phyloP scores from a whole-genome alignment of 2,797 vertebrate species.

The Phrynocephalus vlangalii region DNA sequence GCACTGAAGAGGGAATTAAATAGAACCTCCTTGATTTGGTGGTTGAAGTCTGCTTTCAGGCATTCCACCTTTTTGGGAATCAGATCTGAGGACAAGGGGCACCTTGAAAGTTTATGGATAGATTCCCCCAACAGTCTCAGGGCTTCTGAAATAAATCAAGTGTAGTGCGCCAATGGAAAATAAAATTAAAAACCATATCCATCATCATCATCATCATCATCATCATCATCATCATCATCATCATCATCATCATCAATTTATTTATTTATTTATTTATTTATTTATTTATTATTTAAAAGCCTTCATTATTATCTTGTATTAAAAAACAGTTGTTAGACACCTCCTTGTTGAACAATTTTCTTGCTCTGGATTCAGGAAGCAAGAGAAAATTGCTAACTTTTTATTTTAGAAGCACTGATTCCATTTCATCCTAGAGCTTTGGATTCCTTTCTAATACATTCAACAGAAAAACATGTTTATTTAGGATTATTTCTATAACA shows the following conservation, averaged over 20 bases:
- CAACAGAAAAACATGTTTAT: neutral
- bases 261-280: too few species aligned
- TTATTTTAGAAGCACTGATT: neutral
- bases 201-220: too few species aligned
- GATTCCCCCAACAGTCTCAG: neutral
- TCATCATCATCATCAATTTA: too few species aligned
- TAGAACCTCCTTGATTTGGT: slow-evolving; percentile 97
- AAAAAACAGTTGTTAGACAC: neutral
- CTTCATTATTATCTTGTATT: neutral
- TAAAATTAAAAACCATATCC: neutral
- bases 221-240: too few species aligned
- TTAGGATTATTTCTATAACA: neutral
- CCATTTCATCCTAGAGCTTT: neutral
- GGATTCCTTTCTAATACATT: neutral
- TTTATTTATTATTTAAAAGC: too few species aligned
- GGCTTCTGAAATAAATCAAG: neutral
- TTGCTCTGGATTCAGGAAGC: neutral
- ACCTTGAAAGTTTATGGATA: slow-evolving; percentile 72
- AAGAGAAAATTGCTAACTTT: neutral
- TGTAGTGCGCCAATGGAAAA: too few species aligned
- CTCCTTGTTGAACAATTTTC: neutral
- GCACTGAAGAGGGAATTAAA: slow-evolving; percentile 99
- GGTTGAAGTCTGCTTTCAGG: slow-evolving; percentile 97
- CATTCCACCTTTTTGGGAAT: slow-evolving; percentile 97
- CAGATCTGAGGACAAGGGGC: slow-evolving; percentile 93